Evolutionary conservation across 92 coral and sea anemone species (phyloP).

Genomic region (Epizoanthus rinbou): DNA sequence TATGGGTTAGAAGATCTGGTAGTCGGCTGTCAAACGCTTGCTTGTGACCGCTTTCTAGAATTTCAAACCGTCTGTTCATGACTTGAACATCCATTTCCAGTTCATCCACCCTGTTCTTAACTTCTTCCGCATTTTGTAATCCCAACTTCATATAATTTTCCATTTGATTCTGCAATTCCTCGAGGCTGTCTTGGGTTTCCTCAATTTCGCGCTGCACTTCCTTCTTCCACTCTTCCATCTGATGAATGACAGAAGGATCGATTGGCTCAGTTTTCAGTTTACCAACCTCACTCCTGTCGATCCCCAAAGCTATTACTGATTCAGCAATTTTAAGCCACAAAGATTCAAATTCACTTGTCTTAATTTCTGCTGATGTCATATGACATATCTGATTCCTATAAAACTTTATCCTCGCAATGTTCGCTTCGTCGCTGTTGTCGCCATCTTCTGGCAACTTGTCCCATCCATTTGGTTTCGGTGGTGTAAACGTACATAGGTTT

Average conservation of each 20-base stretch:
- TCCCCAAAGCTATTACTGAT: conserved; percentile 31
- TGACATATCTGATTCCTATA: conserved; percentile 60
- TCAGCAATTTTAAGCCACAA: conserved; percentile 45
- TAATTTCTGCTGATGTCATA: conserved; percentile 17
- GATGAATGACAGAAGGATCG: conserved; percentile 11
- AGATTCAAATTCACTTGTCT: conserved; percentile 35
- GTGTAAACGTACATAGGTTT: conserved; percentile 33
- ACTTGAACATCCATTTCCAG: too few species aligned
- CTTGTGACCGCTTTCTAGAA: too few species aligned
- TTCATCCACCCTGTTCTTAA: not conserved
- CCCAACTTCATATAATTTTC: not conserved
- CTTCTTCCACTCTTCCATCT: not conserved
- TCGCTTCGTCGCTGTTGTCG: conserved; percentile 45
- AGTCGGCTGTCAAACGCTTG: not conserved
- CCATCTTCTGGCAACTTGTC: conserved; percentile 50
- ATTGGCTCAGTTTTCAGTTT: conserved; percentile 46
- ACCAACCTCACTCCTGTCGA: conserved; percentile 15
- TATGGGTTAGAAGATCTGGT: conserved; percentile 10
- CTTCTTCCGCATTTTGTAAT: not conserved
- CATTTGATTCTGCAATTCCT: not conserved
- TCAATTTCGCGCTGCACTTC: not conserved
- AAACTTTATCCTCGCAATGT: conserved; percentile 48
- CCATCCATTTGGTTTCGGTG: conserved; percentile 60
- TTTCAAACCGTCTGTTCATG: not conserved
- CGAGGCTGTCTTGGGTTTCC: not conserved